These are phyloP conservation scores for Amiota communis DNA, from an alignment of 2,888 invertebrate genomes.

Conservation along the genomic window DNA sequence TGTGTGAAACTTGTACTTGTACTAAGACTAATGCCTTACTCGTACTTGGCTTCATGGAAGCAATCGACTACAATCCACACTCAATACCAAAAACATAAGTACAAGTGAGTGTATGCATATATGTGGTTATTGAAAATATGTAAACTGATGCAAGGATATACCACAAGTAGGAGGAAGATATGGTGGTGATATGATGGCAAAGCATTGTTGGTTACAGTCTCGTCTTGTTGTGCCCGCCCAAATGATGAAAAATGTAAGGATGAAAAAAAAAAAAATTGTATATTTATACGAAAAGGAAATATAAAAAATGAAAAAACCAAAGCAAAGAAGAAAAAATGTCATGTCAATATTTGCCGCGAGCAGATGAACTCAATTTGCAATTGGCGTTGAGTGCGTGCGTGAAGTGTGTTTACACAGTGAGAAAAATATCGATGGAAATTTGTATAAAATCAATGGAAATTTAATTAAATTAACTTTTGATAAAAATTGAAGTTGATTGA, in stretches of 20 bases:
- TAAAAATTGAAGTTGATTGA: too few species aligned
- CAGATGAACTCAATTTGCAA: conserved; percentile 67
- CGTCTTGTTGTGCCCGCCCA: background rate
- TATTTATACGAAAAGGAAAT: background rate
- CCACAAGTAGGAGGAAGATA: background rate
- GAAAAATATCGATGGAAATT: background rate
- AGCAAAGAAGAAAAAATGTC: conserved; percentile 47
- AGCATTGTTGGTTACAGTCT: too few species aligned
- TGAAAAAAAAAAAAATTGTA: conserved; percentile 60
- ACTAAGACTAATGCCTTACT: background rate
- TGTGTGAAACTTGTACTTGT: background rate
- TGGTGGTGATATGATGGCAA: too few species aligned
- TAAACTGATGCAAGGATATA: too few species aligned
- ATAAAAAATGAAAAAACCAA: too few species aligned
- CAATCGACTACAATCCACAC: too few species aligned
- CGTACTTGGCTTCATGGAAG: background rate
- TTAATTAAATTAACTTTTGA: too few species aligned
- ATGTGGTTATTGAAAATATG: too few species aligned
- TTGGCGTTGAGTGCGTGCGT: conserved; percentile 58
- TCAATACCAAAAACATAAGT: too few species aligned
- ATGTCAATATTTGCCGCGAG: conserved; percentile 69
- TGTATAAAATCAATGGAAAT: too few species aligned
- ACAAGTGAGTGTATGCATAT: too few species aligned
- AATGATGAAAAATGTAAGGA: conserved; percentile 59
- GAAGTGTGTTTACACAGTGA: conserved; percentile 14